A percentile compares a stretch with the other conserved stretches of the same genome.
These are phyloP conservation scores for Leptothorax acervorum DNA, from an alignment of 2,888 invertebrate genomes.

Conservation along the genomic window DNA sequence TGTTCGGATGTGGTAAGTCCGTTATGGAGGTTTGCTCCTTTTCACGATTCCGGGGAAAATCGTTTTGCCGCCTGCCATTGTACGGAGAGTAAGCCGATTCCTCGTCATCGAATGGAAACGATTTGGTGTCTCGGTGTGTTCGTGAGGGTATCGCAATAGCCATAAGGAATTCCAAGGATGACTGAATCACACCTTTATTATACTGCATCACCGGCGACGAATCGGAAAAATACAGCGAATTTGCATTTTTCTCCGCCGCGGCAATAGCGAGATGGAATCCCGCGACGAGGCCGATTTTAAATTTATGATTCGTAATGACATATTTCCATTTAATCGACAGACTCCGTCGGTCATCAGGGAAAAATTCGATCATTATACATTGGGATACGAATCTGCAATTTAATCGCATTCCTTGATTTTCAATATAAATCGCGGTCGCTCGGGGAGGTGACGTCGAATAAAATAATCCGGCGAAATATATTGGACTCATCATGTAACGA, in stretches of 20 bases:
- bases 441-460: constrained; percentile 11
- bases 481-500: neutral
- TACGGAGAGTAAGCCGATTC: constrained; percentile 74
- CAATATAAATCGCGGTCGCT: neutral
- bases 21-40: constrained; percentile 71
- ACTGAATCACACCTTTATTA: constrained; percentile 67
- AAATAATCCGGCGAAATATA: constrained; percentile 12
- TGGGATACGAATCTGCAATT: constrained; percentile 22
- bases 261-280: neutral
- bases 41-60: constrained; percentile 67
- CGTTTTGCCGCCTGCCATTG: constrained; percentile 72
- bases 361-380: constrained; percentile 20
- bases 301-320: constrained; percentile 37
- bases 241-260: constrained; percentile 38
- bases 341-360: neutral
- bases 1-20: constrained; percentile 75
- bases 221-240: constrained; percentile 39
- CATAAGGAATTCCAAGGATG: constrained; percentile 54
- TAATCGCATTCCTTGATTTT: constrained; percentile 33
- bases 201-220: constrained; percentile 50
- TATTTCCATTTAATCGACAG: constrained; percentile 40
- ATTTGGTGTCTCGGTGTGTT: constrained; percentile 71
- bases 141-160: constrained; percentile 61
- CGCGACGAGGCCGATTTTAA: constrained; percentile 29
- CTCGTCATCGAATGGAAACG: constrained; percentile 75